Percentiles rank a stretch among this genome's conserved stretches.
Evolutionary conservation across 2,888 invertebrate species (phyloP).

Genomic region (Caenorhabditis angaria): DNA sequence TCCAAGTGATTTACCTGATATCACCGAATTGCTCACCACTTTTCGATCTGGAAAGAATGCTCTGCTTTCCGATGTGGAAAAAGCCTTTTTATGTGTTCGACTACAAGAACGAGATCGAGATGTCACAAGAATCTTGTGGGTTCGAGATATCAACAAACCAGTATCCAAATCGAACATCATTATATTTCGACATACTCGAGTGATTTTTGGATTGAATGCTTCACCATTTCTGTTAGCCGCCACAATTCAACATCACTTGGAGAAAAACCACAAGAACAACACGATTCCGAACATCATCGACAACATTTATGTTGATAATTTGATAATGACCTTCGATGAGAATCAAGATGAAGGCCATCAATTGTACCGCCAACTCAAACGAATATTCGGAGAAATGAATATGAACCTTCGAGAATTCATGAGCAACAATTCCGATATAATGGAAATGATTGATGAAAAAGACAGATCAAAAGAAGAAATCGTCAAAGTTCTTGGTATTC

Average conservation of each 20-base stretch:
- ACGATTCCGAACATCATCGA: conserved; percentile 12
- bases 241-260: conserved; percentile 28
- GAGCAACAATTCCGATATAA: conserved; percentile 4
- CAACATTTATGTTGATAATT: conserved; percentile 14
- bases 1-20: conserved; percentile 23
- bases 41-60: conserved; percentile 22
- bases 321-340: conserved; percentile 19
- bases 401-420: conserved; percentile 31
- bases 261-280: not conserved
- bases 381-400: conserved; percentile 3
- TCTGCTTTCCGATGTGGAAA: conserved; percentile 51
- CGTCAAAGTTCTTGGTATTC: conserved; percentile 6
- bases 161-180: conserved; percentile 16
- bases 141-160: conserved; percentile 1
- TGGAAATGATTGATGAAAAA: not conserved
- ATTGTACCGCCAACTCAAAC: conserved; percentile 5
- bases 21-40: conserved; percentile 34
- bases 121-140: conserved; percentile 46
- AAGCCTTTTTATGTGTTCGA: conserved; percentile 50
- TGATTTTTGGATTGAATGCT: conserved; percentile 46
- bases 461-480: conserved; percentile 1
- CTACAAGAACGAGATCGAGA: conserved; percentile 45
- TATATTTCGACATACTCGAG: conserved; percentile 27
- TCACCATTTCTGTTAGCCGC: conserved; percentile 42
- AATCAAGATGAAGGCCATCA: not conserved